Evolutionary conservation across 2,797 vertebrate species (phyloP), one percentile per base, ranked within the genome.

Genomic region (Falco concolor): DNA sequence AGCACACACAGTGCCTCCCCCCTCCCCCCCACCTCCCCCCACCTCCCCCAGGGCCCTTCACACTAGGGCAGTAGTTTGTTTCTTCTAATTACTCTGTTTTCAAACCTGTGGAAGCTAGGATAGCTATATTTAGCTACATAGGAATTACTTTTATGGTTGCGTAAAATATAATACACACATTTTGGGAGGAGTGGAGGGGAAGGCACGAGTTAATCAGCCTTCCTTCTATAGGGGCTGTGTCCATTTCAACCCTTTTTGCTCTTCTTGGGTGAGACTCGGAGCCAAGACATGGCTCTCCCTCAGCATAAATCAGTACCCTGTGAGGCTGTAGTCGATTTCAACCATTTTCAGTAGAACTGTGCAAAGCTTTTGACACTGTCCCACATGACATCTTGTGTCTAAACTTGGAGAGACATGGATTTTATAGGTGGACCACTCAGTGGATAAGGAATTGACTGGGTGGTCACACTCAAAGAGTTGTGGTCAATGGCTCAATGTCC

Each of bases 81-180:
- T 75, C 54, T 84, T 73, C 20, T 14, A 34, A 44, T 6, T 44
- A 19, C 32, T 60, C 12, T 53, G 2, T 61, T 50, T 82, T 22
- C 15, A 54, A 30, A 56, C 24, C 23, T 47, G 4, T 25, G 50
- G 28, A 54, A 42, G 13, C 3, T 69, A 16, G 0, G 0, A 11
- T 8, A 54, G 14, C 28, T 52, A 3, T 7, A 11, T 57, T 73
- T 84, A 73, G 19, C n/a, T 69, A 30, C 12, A 30, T 3, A 63
- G 21, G 7, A 74, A 82, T 61, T 84, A 24, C 20, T 61, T 90
- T 52, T 74, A 87, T 9, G 20, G 5, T 59, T 73, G 5, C 10
- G 6, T 16, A 45, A 69, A 79, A 67, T 42, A 45, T 13, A 10
- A 12, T 32, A 19, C 7, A 14, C 2, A 15, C 0, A 10, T 63